Evolutionary conservation across 2,888 invertebrate species (phyloP).

Genomic region (Lysandra bellargus): DNA sequence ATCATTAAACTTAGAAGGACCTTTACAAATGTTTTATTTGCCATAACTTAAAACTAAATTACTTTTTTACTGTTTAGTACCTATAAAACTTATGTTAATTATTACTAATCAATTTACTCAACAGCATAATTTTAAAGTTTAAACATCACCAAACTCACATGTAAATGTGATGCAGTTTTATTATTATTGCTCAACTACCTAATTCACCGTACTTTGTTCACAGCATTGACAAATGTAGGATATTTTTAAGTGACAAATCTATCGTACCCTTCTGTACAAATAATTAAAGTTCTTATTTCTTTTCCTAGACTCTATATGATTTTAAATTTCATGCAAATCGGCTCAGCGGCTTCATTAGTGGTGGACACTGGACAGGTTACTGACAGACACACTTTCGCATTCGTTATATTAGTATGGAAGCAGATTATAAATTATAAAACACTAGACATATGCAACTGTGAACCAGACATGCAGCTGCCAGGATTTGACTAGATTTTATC

Average conservation of each 20-base stretch:
- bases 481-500: conserved; percentile 8
- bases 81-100: neutral
- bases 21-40: neutral
- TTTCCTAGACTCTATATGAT: neutral
- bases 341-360: neutral
- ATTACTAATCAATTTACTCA: neutral
- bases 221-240: neutral
- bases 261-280: neutral
- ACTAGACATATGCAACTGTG: neutral
- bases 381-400: neutral
- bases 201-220: neutral
- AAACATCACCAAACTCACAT: neutral
- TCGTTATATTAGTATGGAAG: neutral
- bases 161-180: neutral
- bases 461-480: conserved; percentile 1
- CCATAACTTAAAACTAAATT: neutral
- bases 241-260: neutral
- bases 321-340: neutral
- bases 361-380: neutral
- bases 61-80: neutral
- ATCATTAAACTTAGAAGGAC: neutral
- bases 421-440: neutral
- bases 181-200: neutral
- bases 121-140: neutral
- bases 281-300: neutral